Evolutionary conservation across 2,888 invertebrate genomes (phyloP).

Genomic region (Athalia circularis): DNA sequence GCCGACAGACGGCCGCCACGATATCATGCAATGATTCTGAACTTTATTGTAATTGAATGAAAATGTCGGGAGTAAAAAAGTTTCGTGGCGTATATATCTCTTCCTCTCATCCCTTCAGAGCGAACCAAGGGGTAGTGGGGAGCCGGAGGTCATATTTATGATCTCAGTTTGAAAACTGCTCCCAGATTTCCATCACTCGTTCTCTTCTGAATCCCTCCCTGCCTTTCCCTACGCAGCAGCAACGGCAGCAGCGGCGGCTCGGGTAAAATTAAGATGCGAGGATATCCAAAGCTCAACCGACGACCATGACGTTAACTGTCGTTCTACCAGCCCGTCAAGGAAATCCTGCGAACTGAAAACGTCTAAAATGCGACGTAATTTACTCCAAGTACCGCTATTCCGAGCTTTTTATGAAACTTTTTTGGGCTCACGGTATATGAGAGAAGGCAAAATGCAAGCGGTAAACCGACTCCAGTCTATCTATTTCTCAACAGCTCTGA

Average conservation of each 20-base stretch:
- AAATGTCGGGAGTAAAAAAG: constrained; percentile 3
- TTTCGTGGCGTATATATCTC: not conserved
- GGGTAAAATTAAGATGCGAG: constrained; percentile 25
- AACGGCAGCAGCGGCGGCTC: too few relatives aligned
- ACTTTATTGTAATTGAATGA: constrained; percentile 32
- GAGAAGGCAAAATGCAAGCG: not conserved
- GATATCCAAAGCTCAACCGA: not conserved
- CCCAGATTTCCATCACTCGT: constrained; percentile 27
- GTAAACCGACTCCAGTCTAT: not conserved
- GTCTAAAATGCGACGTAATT: constrained; percentile 9
- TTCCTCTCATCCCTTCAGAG: not conserved
- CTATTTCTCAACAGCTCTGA: not conserved
- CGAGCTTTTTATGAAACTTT: constrained; percentile 19
- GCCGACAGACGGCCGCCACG: not conserved
- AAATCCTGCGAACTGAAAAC: constrained; percentile 10
- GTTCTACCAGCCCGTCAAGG: constrained; percentile 27
- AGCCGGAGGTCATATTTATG: constrained; percentile 22
- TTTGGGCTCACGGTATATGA: not conserved
- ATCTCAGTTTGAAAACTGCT: constrained; percentile 32
- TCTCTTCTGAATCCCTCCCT: not conserved
- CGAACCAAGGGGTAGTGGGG: too few relatives aligned
- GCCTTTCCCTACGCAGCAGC: too few relatives aligned
- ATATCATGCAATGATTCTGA: constrained; percentile 13
- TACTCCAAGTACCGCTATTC: not conserved
- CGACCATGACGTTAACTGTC: constrained; percentile 35